Base-by-base conservation (phyloP, 2,888 invertebrate genomes). In the Limnephilus auricula region DNA sequence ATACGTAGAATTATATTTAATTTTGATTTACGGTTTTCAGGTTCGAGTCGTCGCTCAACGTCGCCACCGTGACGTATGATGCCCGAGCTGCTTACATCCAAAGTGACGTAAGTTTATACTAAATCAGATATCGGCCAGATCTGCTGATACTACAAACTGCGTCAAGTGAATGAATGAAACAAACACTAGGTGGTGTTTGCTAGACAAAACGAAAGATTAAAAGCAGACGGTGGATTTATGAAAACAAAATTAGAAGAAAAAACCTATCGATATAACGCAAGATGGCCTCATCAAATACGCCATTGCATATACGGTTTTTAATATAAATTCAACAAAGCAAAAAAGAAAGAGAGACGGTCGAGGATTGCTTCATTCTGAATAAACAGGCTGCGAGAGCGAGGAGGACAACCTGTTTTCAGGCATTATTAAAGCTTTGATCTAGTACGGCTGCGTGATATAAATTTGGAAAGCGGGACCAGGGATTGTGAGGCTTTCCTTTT, bases 221-320 rank as follows among this genome's bases (percentile, higher is more conserved):
- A 89, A 91, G 30, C 91, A 91, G 92, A 92, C 88, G 86, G 65
- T 30, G 80, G n/a, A 50, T 82, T 90, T 78, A 78, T 90, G 90
- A 79, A 80, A 90, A 90, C 80, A 90, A 87, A 90, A 87, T 85
- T 87, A 87, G 78, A 85, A 82, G 31, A 90, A 90, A 91, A 80
- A 92, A 90, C n/a, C 50, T 89, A 89, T 90, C 88, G 78, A 88
- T 86, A 83, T 31, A 40, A 86, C 79, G 40, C 90, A 90, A 89
- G 86, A 90, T 88, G 45, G 84, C 90, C 40, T 88, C 92, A 90
- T 89, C 83, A 84, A 88, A 90, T 89, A 88, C 90, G 84, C 89
- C 90, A 79, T 89, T 88, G 91, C 90, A 91, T 89, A 91, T 80
- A 90, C 91, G 87, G 30, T 89, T 92, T 91, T 92, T 90, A 92